Evolutionary conservation across 2,113 vertebrate genomes (phyloP).

Genomic region (Arizona elegans): DNA sequence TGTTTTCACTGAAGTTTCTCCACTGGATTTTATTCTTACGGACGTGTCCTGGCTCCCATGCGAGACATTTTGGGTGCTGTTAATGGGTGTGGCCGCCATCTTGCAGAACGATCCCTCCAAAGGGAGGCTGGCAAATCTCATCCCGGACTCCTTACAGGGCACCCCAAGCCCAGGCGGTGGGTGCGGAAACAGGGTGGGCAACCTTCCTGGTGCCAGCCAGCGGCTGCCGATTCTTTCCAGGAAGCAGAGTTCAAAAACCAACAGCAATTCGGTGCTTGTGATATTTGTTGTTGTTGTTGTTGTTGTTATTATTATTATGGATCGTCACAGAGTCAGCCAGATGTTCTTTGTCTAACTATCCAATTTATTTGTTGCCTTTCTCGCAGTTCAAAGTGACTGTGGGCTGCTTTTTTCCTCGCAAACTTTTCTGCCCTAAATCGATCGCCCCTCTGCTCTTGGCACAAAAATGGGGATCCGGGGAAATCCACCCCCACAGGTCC

Average conservation of each 20-base stretch:
- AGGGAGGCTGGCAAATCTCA: neutral
- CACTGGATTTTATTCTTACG: neutral
- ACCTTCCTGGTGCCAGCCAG: neutral
- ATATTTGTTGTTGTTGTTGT: neutral
- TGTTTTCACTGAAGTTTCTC: neutral
- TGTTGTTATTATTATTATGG: neutral
- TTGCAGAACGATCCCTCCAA: neutral
- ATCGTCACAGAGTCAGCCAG: neutral
- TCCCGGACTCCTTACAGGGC: neutral
- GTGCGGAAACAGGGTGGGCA: neutral
- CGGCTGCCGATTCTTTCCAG: neutral
- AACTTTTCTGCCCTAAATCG: too few relatives aligned
- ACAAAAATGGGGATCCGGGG: neutral
- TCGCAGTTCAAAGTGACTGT: neutral
- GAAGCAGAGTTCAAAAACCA: neutral
- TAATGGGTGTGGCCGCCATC: neutral
- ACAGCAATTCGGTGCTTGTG: neutral
- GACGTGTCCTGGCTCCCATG: too few relatives aligned
- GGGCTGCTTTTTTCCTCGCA: neutral
- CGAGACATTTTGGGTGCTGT: neutral
- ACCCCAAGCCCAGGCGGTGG: neutral
- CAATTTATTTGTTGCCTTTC: neutral
- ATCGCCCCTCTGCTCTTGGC: too few relatives aligned
- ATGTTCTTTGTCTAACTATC: neutral
- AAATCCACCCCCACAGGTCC: neutral